Evolutionary conservation across 1,140 invertebrate species (phyloP).

Genomic region (Tribolium madens): DNA sequence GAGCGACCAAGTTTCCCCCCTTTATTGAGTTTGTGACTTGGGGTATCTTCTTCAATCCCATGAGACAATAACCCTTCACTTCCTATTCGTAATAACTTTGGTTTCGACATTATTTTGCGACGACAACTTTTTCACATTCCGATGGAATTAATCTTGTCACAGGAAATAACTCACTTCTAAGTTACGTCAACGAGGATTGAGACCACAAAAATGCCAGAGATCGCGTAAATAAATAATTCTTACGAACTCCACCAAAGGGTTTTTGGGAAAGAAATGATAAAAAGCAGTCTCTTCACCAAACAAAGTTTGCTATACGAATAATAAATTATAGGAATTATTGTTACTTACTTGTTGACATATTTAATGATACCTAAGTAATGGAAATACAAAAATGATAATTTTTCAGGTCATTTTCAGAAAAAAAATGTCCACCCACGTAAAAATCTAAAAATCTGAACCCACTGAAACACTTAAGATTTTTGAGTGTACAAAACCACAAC

Average conservation of each 20-base stretch:
- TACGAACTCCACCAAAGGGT: background rate
- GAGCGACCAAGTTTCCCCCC: slow-evolving; percentile 25
- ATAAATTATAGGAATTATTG: background rate
- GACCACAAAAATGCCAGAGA: background rate
- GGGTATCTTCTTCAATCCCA: slow-evolving; percentile 18
- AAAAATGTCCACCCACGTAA: too few species aligned
- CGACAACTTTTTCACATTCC: slow-evolving; percentile 3
- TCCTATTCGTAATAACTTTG: slow-evolving; percentile 5
- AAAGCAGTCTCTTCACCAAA: too few species aligned
- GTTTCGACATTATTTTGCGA: slow-evolving; percentile 9
- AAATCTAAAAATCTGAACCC: too few species aligned
- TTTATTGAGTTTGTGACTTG: slow-evolving; percentile 40
- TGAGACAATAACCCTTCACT: slow-evolving; percentile 26
- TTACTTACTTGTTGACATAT: too few species aligned
- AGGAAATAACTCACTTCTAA: background rate
- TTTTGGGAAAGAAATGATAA: background rate
- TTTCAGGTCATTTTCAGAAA: too few species aligned
- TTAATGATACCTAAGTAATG: too few species aligned
- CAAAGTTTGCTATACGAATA: background rate
- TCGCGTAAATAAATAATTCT: background rate
- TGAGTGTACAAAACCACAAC: too few species aligned
- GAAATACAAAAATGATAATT: too few species aligned
- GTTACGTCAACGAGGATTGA: background rate
- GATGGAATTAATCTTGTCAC: background rate
- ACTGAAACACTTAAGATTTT: too few species aligned